phyloP scores from a whole-genome alignment of 2,797 vertebrate species.

The Macrochelys suwanniensis region DNA sequence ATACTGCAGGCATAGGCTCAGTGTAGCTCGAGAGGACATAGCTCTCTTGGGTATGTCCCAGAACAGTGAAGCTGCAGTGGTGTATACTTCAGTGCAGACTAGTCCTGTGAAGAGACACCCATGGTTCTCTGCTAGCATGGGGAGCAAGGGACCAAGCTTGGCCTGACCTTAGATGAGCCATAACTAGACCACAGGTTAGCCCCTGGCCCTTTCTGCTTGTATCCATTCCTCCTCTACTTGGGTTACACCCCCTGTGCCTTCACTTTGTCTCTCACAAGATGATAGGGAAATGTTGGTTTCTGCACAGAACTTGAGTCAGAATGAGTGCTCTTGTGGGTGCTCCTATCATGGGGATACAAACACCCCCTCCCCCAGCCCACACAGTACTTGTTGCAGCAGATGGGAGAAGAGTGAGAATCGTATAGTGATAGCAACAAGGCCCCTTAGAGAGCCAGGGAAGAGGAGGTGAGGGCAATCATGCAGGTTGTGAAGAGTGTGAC shows the following conservation, averaged over 20 bases:
- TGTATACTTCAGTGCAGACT: not conserved
- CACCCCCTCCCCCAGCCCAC: not conserved
- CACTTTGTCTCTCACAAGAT: not conserved
- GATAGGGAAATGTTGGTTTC: not conserved
- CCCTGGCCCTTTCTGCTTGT: constrained; percentile 23
- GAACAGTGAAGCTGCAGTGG: not conserved
- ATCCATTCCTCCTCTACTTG: not conserved
- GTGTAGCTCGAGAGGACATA: not conserved
- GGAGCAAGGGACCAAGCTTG: not conserved
- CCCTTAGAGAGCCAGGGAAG: not conserved
- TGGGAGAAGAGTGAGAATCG: constrained; percentile 36
- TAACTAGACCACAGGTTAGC: not conserved
- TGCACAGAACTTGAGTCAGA: not conserved
- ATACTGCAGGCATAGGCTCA: not conserved
- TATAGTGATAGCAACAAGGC: constrained; percentile 30
- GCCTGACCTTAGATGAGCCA: not conserved
- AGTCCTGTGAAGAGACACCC: not conserved
- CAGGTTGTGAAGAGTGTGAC: constrained; percentile 10
- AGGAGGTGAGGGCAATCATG: constrained; percentile 16
- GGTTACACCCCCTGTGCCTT: not conserved
- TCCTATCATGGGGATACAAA: not conserved
- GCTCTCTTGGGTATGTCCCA: too few species aligned
- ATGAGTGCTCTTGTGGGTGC: not conserved
- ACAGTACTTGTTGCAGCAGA: not conserved
- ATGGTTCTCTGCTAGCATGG: not conserved